These are phyloP conservation scores for Euplexia lucipara DNA, from an alignment of 2,888 invertebrate genomes.

Conservation along the genomic window DNA sequence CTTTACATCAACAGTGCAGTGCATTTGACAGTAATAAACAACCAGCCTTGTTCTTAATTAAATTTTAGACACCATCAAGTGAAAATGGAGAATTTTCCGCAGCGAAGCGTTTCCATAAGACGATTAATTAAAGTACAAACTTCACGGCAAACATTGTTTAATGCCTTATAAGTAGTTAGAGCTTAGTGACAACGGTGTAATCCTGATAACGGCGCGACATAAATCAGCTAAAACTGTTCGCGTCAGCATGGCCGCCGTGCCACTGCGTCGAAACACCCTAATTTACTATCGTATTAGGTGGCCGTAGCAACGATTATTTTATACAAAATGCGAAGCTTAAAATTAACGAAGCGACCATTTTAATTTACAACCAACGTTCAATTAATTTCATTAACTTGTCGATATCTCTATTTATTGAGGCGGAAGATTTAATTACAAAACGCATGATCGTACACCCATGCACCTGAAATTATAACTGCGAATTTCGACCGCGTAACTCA, in stretches of 20 bases:
- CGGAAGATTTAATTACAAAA: slow-evolving; percentile 70
- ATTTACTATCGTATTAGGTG: slow-evolving; percentile 85
- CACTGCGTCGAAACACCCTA: slow-evolving; percentile 80
- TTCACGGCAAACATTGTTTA: slow-evolving; percentile 63
- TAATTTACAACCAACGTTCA: slow-evolving; percentile 76
- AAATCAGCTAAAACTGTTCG: slow-evolving; percentile 76
- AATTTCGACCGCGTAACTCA: slow-evolving; percentile 53
- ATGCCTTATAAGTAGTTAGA: slow-evolving; percentile 67
- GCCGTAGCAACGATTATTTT: slow-evolving; percentile 75
- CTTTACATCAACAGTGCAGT: not conserved
- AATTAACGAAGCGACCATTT: slow-evolving; percentile 78
- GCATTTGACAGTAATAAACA: slow-evolving; percentile 6
- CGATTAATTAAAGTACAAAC: slow-evolving; percentile 63
- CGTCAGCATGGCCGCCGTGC: slow-evolving; percentile 74
- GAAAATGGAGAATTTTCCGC: slow-evolving; percentile 53
- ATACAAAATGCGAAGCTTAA: slow-evolving; percentile 78
- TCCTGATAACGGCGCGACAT: slow-evolving; percentile 79
- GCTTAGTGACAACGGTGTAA: slow-evolving; percentile 78
- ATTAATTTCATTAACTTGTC: slow-evolving; percentile 77
- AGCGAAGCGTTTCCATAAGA: slow-evolving; percentile 60
- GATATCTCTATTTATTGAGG: slow-evolving; percentile 75
- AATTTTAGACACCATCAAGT: slow-evolving; percentile 55
- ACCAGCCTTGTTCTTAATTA: slow-evolving; percentile 32
- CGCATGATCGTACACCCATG: slow-evolving; percentile 44
- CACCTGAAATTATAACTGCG: slow-evolving; percentile 48